Conservation (phyloP, 1,140 invertebrate genomes). For the Myzus persicae region DNA sequence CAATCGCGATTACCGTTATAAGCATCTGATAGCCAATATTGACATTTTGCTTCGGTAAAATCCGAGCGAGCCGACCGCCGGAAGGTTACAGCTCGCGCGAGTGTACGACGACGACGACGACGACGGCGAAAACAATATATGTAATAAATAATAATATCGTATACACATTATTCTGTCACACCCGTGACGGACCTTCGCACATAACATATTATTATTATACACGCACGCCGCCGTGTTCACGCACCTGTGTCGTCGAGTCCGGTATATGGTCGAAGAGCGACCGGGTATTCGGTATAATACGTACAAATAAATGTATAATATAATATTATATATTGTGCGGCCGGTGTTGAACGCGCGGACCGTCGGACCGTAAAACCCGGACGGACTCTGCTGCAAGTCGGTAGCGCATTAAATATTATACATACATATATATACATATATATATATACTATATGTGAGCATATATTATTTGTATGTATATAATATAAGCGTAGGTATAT, state of each 20-base stretch:
- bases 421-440: neutral
- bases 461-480: neutral
- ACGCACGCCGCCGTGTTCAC: conserved; percentile 26
- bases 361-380: conserved; percentile 50
- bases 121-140: neutral
- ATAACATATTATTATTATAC: neutral
- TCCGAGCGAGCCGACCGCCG: neutral
- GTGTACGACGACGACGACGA: neutral
- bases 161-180: conserved; percentile 4
- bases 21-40: neutral
- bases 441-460: no score
- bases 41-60: neutral
- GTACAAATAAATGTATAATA: no score
- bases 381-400: neutral
- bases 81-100: neutral
- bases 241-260: conserved; percentile 29
- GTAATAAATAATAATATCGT: conserved; percentile 13
- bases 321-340: neutral
- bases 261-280: conserved; percentile 34
- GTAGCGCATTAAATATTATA: neutral
- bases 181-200: no score
- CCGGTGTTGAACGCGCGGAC: neutral
- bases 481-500: neutral
- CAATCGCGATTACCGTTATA: neutral
- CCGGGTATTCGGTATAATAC: neutral